phyloP scores from a whole-genome alignment of 2,113 vertebrate genomes.

The Sturnira hondurensis region DNA sequence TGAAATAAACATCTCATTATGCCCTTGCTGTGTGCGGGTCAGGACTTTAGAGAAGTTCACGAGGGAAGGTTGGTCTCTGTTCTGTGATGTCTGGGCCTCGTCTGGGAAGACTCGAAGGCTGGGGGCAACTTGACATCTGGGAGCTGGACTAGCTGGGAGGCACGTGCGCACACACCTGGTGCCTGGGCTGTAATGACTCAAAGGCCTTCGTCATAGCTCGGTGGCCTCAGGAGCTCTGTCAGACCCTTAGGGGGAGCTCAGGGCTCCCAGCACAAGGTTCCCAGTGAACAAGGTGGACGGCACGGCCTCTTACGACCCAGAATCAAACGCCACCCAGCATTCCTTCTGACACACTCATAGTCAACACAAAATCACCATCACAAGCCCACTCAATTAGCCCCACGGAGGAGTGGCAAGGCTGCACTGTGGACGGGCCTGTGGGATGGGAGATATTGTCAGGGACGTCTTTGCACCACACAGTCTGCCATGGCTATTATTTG shows the following conservation, averaged over 20 bases:
- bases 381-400: not conserved
- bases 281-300: not conserved
- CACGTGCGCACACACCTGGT: not conserved
- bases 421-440: accelerated
- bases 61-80: not conserved
- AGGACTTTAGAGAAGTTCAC: not conserved
- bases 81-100: not conserved
- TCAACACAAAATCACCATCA: not conserved
- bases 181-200: not conserved
- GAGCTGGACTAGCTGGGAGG: not conserved
- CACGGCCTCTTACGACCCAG: not conserved
- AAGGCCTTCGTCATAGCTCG: not conserved
- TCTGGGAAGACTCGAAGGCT: not conserved
- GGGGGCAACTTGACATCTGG: not conserved
- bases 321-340: not conserved
- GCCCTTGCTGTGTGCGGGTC: not conserved
- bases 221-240: not conserved
- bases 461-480: not conserved
- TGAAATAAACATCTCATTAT: not conserved
- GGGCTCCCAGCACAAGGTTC: not conserved
- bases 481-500: not conserved
- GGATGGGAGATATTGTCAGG: not conserved
- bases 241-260: not conserved
- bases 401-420: not conserved
- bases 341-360: not conserved